Conservation (phyloP, 53 echinoderm and acorn worm genomes). For the Arbacia lixula region DNA sequence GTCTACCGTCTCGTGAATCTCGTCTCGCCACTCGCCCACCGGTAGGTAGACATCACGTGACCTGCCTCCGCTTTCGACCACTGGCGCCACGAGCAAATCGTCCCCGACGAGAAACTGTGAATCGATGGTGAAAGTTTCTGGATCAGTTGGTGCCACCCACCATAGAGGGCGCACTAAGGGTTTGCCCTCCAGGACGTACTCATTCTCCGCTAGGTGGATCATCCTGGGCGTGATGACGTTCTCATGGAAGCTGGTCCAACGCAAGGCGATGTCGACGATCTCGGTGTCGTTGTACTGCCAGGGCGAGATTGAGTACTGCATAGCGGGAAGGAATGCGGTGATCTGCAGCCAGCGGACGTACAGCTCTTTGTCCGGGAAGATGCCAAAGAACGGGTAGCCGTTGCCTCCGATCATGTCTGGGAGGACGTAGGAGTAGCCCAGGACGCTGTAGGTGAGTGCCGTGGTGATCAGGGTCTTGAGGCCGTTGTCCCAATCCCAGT, state of each 20-base stretch:
- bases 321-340: constrained; percentile 66
- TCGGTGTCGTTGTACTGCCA: constrained; percentile 79
- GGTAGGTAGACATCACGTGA: constrained; percentile 87
- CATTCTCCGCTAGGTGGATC: constrained; percentile 68
- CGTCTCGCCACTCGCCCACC: constrained; percentile 73
- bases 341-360: constrained; percentile 72
- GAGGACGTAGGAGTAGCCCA: constrained; percentile 87
- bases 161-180: constrained; percentile 88
- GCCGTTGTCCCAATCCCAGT: constrained; percentile 93
- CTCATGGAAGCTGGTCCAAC: constrained; percentile 90
- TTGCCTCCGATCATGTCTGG: constrained; percentile 98
- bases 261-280: constrained; percentile 69
- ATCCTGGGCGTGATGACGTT: constrained; percentile 69
- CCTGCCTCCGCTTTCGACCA: constrained; percentile 54
- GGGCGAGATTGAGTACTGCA: constrained; percentile 66
- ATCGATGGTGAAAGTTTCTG: constrained; percentile 70
- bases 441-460: constrained; percentile 81
- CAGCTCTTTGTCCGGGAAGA: constrained; percentile 63
- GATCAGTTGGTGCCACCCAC: constrained; percentile 88
- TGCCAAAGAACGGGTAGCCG: constrained; percentile 66
- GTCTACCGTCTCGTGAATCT: constrained; percentile 16
- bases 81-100: constrained; percentile 87
- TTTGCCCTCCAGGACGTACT: constrained; percentile 61
- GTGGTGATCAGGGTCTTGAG: constrained; percentile 87
- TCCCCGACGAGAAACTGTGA: constrained; percentile 87